phyloP scores from a whole-genome alignment of 2,888 invertebrate genomes.

The Agrochola macilenta region DNA sequence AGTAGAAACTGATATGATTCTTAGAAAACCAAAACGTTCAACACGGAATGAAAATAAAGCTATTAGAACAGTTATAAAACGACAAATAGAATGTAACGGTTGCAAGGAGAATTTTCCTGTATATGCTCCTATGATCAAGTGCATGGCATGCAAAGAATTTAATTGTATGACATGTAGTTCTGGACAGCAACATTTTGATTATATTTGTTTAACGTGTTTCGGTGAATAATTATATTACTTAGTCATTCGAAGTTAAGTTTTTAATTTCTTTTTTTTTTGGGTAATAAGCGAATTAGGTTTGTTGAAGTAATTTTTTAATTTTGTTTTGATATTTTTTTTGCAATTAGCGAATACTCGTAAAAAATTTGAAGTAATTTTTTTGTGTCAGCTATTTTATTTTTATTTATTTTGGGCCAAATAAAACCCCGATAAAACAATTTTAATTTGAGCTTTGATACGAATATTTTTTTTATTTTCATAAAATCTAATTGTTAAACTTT shows the following conservation, averaged over 20 bases:
- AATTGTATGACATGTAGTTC: slow-evolving; percentile 2
- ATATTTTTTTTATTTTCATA: background rate
- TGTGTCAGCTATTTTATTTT: background rate
- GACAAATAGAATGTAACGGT: background rate
- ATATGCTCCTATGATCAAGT: slow-evolving; percentile 3
- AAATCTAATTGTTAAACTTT: background rate
- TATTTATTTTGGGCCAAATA: slow-evolving; percentile 1
- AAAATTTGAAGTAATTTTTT: background rate
- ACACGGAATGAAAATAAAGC: slow-evolving; percentile 3
- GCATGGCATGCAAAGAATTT: slow-evolving; percentile 2
- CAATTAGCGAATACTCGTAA: background rate
- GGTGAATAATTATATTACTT: slow-evolving; percentile 7
- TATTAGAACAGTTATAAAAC: slow-evolving; percentile 3
- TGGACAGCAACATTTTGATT: slow-evolving; percentile 5
- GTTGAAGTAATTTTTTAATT: slow-evolving; percentile 5
- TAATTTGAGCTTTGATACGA: slow-evolving; percentile 1
- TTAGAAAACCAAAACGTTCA: slow-evolving; percentile 3
- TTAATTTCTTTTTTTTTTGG: slow-evolving; percentile 1
- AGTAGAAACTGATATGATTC: slow-evolving; percentile 3
- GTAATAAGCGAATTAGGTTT: slow-evolving; percentile 2
- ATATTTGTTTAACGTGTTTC: slow-evolving; percentile 3
- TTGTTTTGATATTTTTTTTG: background rate
- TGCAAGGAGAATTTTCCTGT: background rate
- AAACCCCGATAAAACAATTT: slow-evolving; percentile 1
- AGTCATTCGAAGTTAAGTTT: slow-evolving; percentile 6